Evolutionary conservation across 2,797 vertebrate species (phyloP).

Genomic region (Muscicapa comitata): DNA sequence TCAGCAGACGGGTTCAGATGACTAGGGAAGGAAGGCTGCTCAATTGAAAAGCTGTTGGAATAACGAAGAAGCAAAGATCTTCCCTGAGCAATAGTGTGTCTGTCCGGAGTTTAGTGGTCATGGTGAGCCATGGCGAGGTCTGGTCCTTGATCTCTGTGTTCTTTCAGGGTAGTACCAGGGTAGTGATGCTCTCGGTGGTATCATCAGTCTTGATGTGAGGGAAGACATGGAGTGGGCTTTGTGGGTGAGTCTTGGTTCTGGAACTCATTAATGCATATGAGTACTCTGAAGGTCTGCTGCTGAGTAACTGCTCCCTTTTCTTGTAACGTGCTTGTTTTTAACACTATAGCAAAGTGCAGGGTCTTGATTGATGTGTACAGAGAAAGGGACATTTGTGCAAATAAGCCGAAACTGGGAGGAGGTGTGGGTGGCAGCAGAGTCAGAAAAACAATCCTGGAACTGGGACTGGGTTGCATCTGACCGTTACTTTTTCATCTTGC

Average conservation of each 20-base stretch:
- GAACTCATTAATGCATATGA: accelerated
- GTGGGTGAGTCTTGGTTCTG: not conserved
- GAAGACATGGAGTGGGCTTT: not conserved
- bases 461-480: not conserved
- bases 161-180: not conserved
- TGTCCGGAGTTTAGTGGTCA: not conserved
- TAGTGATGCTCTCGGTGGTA: not conserved
- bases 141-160: not conserved
- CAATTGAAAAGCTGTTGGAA: not conserved
- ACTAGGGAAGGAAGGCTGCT: not conserved
- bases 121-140: not conserved
- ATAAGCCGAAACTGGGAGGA: accelerated
- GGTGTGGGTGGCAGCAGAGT: not conserved
- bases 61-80: not conserved
- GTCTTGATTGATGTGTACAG: not conserved
- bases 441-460: not conserved
- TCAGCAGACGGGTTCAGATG: not conserved
- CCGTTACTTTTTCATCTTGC: not conserved
- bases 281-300: not conserved
- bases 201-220: not conserved
- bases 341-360: not conserved
- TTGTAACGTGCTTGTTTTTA: not conserved
- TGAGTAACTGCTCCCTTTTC: not conserved
- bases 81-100: not conserved
- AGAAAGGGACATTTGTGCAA: not conserved